These are phyloP conservation scores for Halcyon leucocephala DNA, from an alignment of 2,797 vertebrate species.

Conservation along the genomic window DNA sequence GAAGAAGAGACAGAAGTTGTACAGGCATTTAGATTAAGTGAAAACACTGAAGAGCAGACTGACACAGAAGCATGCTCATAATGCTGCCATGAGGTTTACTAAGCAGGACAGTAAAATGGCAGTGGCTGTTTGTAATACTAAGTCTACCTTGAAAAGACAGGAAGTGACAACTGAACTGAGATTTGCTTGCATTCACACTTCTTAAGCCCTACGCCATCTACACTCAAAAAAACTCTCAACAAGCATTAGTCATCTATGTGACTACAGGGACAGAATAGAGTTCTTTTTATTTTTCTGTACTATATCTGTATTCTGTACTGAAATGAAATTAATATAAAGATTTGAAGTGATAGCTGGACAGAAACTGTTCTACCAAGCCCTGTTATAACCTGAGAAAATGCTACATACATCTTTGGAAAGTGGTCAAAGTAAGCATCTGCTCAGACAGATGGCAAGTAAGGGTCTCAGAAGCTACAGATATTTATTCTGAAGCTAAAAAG, in stretches of 20 bases:
- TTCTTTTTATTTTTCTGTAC: background rate
- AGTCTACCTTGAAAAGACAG: background rate
- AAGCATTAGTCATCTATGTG: background rate
- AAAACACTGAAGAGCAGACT: background rate
- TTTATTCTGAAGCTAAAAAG: background rate
- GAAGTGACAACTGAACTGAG: background rate
- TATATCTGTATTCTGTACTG: background rate
- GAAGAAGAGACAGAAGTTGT: background rate
- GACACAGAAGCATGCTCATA: background rate
- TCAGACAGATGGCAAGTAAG: constrained; percentile 29
- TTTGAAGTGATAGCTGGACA: background rate
- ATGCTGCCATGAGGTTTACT: background rate
- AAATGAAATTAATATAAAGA: background rate
- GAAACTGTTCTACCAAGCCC: background rate
- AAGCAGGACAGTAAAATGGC: background rate
- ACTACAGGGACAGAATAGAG: background rate
- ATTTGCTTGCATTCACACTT: background rate
- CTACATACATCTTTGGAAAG: background rate
- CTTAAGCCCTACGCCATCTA: background rate
- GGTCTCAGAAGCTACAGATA: constrained; percentile 9
- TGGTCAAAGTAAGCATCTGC: constrained; percentile 23
- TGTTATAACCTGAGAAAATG: background rate
- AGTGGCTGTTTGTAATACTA: background rate
- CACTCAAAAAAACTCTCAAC: background rate
- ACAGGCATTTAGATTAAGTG: background rate